Evolutionary conservation across 2,888 invertebrate species (phyloP), one percentile per base, ranked within the genome.

Genomic region (Odontocerum albicorne): DNA sequence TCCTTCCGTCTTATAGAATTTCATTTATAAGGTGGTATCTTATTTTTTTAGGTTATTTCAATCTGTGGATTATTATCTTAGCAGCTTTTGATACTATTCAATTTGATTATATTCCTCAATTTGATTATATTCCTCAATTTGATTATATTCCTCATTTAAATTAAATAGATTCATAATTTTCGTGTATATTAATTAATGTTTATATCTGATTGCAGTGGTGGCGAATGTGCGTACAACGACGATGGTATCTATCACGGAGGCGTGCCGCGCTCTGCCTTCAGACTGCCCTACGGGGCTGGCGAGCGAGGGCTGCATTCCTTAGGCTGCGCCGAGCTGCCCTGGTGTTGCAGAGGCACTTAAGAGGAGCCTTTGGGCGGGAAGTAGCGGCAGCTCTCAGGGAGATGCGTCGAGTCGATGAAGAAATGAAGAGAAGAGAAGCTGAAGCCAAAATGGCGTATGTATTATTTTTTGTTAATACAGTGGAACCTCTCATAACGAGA

Each of bases 361-460:
- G 94, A 7, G 95, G 95, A 2, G 92, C 92, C 64, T 95, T 94
- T 73, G 95, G 93, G 0, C 75, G 95, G 60, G 93, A 94, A 73
- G 92, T 85, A 55, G 93, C 93, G 0, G 81, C 88, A 1, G 93
- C 94, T 0, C 70, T 95, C 58, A 73, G 92, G 4, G 93, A 94
- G 75, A 93, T 94, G 91, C 79, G 86, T 62, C 74, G 90, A 17
- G 90, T 92, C 52, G 91, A 92, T 69, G 87, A 90, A 67, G 91
- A 92, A 75, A 91, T 92, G 83, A 81, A 88, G 59, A 85, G 90
- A 63, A 75, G 90, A 12, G 90, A 91, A 66, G 82, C 72, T 55
- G 73, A 77, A 65, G 77, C 75, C 62, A 79, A 75, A 60, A 65
- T 70, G 60, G 82, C 82, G 40, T 71, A 86, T 49, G 85, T 85